Base-by-base conservation (phyloP, 2,888 invertebrate genomes). In the Stenotaenia linearis region DNA sequence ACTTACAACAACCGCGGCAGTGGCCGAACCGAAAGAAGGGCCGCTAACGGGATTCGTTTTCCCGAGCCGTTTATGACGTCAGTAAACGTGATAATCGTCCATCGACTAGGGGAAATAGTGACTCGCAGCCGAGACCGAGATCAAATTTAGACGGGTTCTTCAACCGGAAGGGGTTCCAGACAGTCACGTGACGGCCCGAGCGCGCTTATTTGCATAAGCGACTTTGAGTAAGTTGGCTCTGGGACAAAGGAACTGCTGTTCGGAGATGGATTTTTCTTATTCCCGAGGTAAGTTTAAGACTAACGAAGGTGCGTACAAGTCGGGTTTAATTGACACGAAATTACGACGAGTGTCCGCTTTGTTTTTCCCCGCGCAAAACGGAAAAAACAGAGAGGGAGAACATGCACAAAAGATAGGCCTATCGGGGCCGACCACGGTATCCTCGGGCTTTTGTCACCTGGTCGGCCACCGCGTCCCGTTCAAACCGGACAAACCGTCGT, bases 191-290 rank as follows among this genome's bases (percentile, higher is more conserved):
- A 79, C 40, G 35, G 35, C 35, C 35, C 37, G 74, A 79, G 79
- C 79, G 79, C 35, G 79, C 79, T 79, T 79, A 79, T 79, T 79
- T 79, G 79, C 79, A 79, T 79, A 79, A 79, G 79, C 79, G 79
- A 79, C 74, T 79, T 79, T 69, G 79, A 75, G 79, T 75, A 75
- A 79, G 79, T 79, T 79, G 79, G 50, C 40, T 69, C 75, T 75
- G 79, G 79, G 79, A 79, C 79, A 79, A 79, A 79, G 79, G 79
- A 79, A 79, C 79, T 79, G 75, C 28, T 74, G 75, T 75, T 79
- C 40, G 79, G 50, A 69, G 79, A 75, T 23, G 75, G 75, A 79
- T 79, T 79, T 79, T 75, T 69, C 74, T 28, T 50, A 28, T 74
- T 79, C 74, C n/a, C 74, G 79, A 75, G 79, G 79, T 79, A 30